Evolutionary conservation across 1,140 invertebrate genomes (phyloP).

Genomic region (Drosophila willistoni): DNA sequence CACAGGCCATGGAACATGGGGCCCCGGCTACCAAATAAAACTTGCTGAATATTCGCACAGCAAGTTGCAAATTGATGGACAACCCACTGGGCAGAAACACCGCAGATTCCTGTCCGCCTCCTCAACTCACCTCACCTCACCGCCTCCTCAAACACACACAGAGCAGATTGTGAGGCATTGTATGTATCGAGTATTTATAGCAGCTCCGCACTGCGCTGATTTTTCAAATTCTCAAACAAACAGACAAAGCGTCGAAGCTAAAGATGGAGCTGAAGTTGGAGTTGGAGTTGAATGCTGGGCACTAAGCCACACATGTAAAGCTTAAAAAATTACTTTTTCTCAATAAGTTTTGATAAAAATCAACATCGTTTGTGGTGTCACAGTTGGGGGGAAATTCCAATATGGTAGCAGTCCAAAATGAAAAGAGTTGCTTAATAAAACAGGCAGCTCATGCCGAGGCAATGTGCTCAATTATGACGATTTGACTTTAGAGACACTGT

Average conservation of each 20-base stretch:
- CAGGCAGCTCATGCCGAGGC: not conserved
- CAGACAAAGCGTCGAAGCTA: slow-evolving; percentile 18
- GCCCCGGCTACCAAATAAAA: slow-evolving; percentile 64
- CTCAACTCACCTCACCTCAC: not conserved
- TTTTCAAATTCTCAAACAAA: slow-evolving; percentile 64
- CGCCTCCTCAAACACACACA: not conserved
- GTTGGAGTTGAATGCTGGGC: slow-evolving; percentile 6
- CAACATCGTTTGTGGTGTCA: slow-evolving; percentile 75
- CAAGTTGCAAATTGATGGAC: slow-evolving; percentile 77
- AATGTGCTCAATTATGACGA: not conserved
- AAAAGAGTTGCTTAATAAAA: slow-evolving; percentile 32
- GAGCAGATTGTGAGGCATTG: slow-evolving; percentile 38
- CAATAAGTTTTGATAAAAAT: slow-evolving; percentile 82
- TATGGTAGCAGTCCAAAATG: slow-evolving; percentile 61
- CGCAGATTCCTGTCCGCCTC: slow-evolving; percentile 1
- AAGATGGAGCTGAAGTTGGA: not conserved
- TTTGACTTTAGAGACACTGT: slow-evolving; percentile 9
- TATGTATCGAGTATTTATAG: slow-evolving; percentile 65
- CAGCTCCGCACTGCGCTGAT: slow-evolving; percentile 62
- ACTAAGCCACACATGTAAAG: slow-evolving; percentile 58
- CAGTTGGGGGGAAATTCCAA: slow-evolving; percentile 78
- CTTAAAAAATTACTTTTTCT: slow-evolving; percentile 80
- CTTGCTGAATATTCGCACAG: slow-evolving; percentile 72
- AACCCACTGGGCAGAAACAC: slow-evolving; percentile 55
- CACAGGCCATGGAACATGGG: slow-evolving; percentile 29